phyloP scores from a whole-genome alignment of 2,797 vertebrate species.

The Pantherophis vulpinus region DNA sequence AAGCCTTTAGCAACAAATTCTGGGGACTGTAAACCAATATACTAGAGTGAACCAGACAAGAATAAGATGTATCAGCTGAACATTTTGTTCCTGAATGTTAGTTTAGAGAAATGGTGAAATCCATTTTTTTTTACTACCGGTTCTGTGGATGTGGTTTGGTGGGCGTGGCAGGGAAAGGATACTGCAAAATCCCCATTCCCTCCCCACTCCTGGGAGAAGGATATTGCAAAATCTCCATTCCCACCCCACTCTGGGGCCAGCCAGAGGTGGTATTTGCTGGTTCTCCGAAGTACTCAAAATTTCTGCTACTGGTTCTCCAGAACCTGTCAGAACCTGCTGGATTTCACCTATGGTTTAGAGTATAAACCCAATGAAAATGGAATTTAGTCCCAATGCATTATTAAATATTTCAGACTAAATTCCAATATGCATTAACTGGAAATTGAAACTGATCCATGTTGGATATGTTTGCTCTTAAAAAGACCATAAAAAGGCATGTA shows the following conservation, averaged over 20 bases:
- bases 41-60: neutral
- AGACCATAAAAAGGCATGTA: neutral
- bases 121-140: no score
- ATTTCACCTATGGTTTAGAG: neutral
- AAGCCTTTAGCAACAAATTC: neutral
- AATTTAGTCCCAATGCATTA: neutral
- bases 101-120: neutral
- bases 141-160: no score
- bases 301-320: no score
- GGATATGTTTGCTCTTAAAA: neutral
- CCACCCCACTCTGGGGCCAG: no score
- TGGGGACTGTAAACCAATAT: neutral
- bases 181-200: no score
- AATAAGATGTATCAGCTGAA: neutral
- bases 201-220: no score
- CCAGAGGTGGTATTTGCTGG: no score
- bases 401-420: neutral
- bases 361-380: neutral
- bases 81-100: neutral
- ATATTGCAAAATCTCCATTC: no score
- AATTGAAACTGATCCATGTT: neutral
- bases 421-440: neutral
- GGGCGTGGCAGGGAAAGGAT: no score
- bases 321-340: no score
- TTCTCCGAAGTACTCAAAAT: no score